These are phyloP conservation scores for Machimus atricapillus DNA, from an alignment of 2,888 invertebrate genomes.

Conservation along the genomic window DNA sequence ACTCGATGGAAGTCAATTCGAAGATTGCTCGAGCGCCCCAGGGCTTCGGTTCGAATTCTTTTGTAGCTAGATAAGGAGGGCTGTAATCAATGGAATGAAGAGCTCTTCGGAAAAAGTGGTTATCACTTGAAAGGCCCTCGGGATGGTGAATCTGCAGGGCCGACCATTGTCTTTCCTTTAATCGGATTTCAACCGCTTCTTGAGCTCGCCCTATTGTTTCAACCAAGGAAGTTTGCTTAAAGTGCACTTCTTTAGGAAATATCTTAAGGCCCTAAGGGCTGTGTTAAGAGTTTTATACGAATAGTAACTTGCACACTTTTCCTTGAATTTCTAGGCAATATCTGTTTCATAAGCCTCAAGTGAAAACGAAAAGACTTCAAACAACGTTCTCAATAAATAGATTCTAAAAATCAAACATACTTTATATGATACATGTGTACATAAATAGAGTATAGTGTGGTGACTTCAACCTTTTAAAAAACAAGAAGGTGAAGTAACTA, in stretches of 20 bases:
- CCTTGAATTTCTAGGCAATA: neutral
- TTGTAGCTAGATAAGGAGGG: neutral
- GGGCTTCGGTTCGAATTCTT: neutral
- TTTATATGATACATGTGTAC: too few species aligned
- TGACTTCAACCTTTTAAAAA: too few species aligned
- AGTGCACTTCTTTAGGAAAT: neutral
- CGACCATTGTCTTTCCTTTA: neutral
- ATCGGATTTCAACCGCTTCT: neutral
- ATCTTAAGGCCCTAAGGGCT: neutral
- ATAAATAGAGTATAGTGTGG: too few species aligned
- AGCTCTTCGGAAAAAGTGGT: neutral
- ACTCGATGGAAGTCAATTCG: conserved; percentile 1
- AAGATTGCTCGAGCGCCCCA: neutral
- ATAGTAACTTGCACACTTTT: neutral
- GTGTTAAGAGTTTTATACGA: neutral
- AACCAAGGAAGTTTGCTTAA: neutral
- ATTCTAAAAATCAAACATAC: too few species aligned
- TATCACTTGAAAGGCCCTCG: neutral
- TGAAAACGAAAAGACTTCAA: neutral
- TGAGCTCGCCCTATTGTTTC: neutral
- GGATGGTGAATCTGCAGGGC: neutral
- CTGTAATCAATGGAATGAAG: neutral
- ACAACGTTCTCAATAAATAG: too few species aligned
- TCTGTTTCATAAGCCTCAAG: neutral
- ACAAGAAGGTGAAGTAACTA: too few species aligned